Evolutionary conservation across 2,113 vertebrate genomes (phyloP), one percentile per base, ranked within the genome.

Genomic region (Rhynchomys soricoides): DNA sequence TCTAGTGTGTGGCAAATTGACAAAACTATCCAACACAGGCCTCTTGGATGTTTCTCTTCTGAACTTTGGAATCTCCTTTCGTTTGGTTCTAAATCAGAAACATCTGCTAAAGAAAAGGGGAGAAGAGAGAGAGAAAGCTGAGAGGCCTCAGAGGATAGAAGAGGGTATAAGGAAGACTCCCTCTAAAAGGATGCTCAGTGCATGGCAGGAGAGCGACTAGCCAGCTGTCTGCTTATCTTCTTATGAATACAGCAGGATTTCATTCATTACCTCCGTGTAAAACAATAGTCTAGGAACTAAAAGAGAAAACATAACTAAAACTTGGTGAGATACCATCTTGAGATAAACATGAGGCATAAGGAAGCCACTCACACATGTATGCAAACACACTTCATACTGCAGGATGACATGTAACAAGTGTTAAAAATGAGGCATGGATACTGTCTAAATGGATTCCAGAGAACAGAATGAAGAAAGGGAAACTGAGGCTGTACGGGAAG

Each of bases 131-230:
- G 40, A 45, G 59, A 48, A 77, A 16, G 21, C 40, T 68, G 50
- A 48, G 50, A 48, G 52, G 43, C 7, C 31, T 78, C 48, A 48
- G 24, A 45, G 68, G 8, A 82, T 34, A 64, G 29, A 19, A 10
- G 15, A 57, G 9, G n/a, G 7, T 43, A 17, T 2, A 0, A 16
- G 68, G 37, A 4, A 34, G 31, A 1, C 3, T 3, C 22, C 12
- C 48, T 24, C 40, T 4, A 3, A 3, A 55, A 26, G 5, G 8
- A 1, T 17, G 22, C 5, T 48, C 4, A 40, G 4, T 17, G 16
- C 13, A 37, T 34, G 15, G 59, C 3, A n/a, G 77, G 40, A 55
- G 37, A 40, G 59, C 12, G 37, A 19, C 34, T 19, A 82, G 16
- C 12, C 52, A n/a, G 40, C 34, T 1, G 3, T 17, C 29, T 52